phyloP scores from a whole-genome alignment of 2,113 vertebrate genomes.

The Corynorhinus townsendii region DNA sequence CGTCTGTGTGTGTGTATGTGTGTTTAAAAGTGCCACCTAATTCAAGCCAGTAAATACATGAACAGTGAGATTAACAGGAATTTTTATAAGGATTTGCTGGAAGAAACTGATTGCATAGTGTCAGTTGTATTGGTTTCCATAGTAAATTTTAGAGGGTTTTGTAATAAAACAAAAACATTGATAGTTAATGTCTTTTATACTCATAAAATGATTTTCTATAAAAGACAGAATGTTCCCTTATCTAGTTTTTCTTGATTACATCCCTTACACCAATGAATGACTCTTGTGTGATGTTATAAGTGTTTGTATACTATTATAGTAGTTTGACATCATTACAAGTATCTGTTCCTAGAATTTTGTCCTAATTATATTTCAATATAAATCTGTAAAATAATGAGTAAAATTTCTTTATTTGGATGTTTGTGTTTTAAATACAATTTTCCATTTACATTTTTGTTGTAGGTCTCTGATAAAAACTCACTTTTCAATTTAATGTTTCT shows the following conservation, averaged over 20 bases:
- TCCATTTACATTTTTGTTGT: conserved; percentile 51
- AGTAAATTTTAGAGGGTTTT: neutral
- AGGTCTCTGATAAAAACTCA: conserved; percentile 91
- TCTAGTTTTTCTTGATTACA: neutral
- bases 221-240: neutral
- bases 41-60: neutral
- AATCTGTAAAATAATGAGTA: neutral
- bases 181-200: neutral
- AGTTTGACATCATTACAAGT: neutral
- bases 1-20: neutral
- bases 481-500: conserved; percentile 90
- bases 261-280: neutral
- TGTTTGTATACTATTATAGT: neutral
- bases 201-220: conserved; percentile 8
- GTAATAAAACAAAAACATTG: neutral
- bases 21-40: neutral
- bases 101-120: neutral
- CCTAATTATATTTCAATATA: neutral
- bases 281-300: neutral
- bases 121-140: neutral
- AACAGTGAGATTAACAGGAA: neutral
- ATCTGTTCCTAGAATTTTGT: neutral
- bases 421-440: conserved; percentile 39
- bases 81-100: neutral
- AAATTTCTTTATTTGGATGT: neutral